Percentiles rank a stretch among this genome's conserved stretches.
Conservation (phyloP, 2,797 vertebrate genomes). For the Myiothlypis chrysogaster region DNA sequence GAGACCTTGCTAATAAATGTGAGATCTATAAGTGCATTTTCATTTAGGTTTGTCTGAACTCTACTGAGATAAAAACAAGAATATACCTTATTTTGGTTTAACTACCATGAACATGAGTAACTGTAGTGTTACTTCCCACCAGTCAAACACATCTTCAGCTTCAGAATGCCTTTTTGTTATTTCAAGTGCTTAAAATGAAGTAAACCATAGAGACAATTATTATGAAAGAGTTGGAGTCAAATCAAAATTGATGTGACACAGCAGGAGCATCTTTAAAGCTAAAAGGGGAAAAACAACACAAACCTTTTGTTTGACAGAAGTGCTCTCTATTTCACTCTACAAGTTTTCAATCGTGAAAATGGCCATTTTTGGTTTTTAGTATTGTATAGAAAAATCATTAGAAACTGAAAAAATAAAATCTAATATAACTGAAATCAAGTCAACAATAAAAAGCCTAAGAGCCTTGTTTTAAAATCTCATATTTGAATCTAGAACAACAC, state of each 20-base stretch:
- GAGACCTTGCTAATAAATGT: constrained; percentile 63
- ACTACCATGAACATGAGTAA: background rate
- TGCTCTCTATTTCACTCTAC: background rate
- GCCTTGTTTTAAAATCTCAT: background rate
- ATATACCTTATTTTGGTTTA: background rate
- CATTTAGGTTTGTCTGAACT: background rate
- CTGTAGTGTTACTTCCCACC: background rate
- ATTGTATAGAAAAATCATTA: background rate
- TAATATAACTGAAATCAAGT: background rate
- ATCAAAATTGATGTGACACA: background rate
- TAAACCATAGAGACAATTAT: background rate
- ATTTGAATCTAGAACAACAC: background rate
- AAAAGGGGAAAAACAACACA: background rate
- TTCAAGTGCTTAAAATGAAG: background rate
- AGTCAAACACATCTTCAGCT: background rate
- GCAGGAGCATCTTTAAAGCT: background rate
- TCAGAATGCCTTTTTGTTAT: background rate
- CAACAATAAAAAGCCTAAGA: background rate
- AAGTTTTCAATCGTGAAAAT: background rate
- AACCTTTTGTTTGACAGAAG: background rate
- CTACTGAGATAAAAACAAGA: background rate
- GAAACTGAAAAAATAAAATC: background rate
- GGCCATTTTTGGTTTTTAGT: background rate
- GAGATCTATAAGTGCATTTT: constrained; percentile 44
- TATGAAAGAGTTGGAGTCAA: background rate